Evolutionary conservation across 2,888 invertebrate genomes (phyloP), one percentile per base, ranked within the genome.

Genomic region (Andrena fulva): DNA sequence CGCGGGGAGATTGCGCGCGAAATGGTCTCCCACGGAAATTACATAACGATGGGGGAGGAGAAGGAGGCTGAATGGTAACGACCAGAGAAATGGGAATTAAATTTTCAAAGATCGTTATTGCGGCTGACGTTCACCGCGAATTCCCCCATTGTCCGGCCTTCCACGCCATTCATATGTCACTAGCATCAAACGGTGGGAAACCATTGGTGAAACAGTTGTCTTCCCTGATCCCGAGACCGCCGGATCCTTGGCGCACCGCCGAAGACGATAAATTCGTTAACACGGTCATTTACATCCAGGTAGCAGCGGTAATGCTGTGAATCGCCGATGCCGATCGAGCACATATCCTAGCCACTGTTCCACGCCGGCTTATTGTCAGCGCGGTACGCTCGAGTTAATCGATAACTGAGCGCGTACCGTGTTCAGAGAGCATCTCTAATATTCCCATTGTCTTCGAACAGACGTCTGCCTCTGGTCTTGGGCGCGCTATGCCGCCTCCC

Each of bases 381-480:
- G 82, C 82, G 84, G 89, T 84, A 86, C 84, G 89, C 89, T 90
- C 83, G 87, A 85, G 89, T 90, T 90, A 90, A 91, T 91, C 90
- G 89, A 91, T 91, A 88, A 87, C 89, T 87, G 78, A 27, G 56
- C 59, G 82, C 87, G 75, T 90, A 88, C 86, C 84, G 86, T 89
- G 88, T 86, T 91, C 90, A 86, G 84, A 77, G 89, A 88, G 89
- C 90, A 90, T 90, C 90, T 84, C 90, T 91, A 91, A 90, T 90
- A 90, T 90, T 88, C 85, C 89, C 81, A 91, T 91, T 91, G 91
- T 91, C 91, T 90, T 87, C 81, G 86, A 85, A 80, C 85, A 89
- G 87, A 90, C 86, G 87, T 87, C 66, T 82, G 77, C 62, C 59
- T 56, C 74, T 63, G 74, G 64, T 56, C 71, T 63, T n/a, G 42